Percentiles rank a stretch among this genome's conserved stretches.
Conservation (phyloP, 1,140 invertebrate genomes). For the Varroa destructor region DNA sequence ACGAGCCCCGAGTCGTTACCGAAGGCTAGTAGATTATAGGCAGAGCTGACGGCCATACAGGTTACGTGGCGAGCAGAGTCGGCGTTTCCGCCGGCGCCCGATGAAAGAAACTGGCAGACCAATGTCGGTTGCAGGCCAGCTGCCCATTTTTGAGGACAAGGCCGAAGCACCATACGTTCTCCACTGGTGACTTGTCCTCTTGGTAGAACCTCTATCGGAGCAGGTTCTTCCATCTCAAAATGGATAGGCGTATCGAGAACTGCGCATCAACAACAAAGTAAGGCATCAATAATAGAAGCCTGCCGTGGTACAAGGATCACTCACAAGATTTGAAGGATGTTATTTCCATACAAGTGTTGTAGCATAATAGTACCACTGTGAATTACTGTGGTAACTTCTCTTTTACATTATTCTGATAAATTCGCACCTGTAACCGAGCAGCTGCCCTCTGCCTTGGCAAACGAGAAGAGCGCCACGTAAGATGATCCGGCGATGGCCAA, state of each 20-base stretch:
- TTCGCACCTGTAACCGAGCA: constrained; percentile 34
- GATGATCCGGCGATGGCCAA: constrained; percentile 75
- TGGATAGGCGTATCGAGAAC: constrained; percentile 32
- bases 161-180: constrained; percentile 48
- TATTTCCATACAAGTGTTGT: too few relatives aligned
- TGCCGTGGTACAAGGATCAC: constrained; percentile 26
- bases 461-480: constrained; percentile 88
- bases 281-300: constrained; percentile 31
- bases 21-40: constrained; percentile 94
- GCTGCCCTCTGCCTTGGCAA: constrained; percentile 66
- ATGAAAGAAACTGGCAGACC: constrained; percentile 51
- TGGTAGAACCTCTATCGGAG: not conserved
- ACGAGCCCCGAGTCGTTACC: constrained; percentile 87
- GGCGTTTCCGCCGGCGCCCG: constrained; percentile 65
- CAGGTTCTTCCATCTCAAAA: constrained; percentile 27
- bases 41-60: constrained; percentile 80
- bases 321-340: too few relatives aligned
- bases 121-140: constrained; percentile 88
- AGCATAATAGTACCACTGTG: too few relatives aligned
- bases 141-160: constrained; percentile 61
- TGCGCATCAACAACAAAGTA: constrained; percentile 24
- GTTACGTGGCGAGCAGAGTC: constrained; percentile 68
- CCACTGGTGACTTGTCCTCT: not conserved
- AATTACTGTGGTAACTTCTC: too few relatives aligned
- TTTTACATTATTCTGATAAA: constrained; percentile 30